phyloP scores from a whole-genome alignment of 2,888 invertebrate genomes.

The Phyto melanocephala region DNA sequence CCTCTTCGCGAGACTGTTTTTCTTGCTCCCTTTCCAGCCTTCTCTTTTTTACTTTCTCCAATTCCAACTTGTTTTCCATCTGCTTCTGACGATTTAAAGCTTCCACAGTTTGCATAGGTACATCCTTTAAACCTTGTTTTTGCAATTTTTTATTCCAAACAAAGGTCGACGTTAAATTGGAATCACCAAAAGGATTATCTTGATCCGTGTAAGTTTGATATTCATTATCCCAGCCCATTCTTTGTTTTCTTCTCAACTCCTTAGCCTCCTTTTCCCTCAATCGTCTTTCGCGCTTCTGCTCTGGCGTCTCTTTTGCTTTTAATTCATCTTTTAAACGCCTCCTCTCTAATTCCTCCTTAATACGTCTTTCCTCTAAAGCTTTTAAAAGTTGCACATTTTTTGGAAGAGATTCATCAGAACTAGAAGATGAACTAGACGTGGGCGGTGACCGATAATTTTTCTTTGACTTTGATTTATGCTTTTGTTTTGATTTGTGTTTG shows the following conservation, averaged over 20 bases:
- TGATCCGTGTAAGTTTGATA: slow-evolving; percentile 98
- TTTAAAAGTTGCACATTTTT: slow-evolving; percentile 79
- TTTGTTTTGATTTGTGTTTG: slow-evolving; percentile 44
- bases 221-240: slow-evolving; percentile 99
- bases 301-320: slow-evolving; percentile 96
- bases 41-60: slow-evolving; percentile 96
- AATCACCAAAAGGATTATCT: slow-evolving; percentile 99
- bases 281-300: slow-evolving; percentile 92
- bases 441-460: slow-evolving; percentile 36
- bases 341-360: slow-evolving; percentile 83
- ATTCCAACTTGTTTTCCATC: slow-evolving; percentile 92
- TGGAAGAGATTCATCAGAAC: slow-evolving; percentile 37
- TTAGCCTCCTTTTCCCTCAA: slow-evolving; percentile 94
- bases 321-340: slow-evolving; percentile 85
- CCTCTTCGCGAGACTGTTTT: slow-evolving; percentile 89
- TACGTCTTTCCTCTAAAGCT: slow-evolving; percentile 85
- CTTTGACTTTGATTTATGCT: slow-evolving; percentile 47
- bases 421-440: slow-evolving; percentile 30
- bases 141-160: slow-evolving; percentile 98
- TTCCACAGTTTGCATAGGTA: slow-evolving; percentile 89
- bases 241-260: slow-evolving; percentile 90
- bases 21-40: slow-evolving; percentile 93
- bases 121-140: slow-evolving; percentile 91
- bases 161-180: slow-evolving; percentile 95
- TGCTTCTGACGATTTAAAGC: slow-evolving; percentile 90